These are phyloP conservation scores for Numenius phaeopus DNA, from an alignment of 2,797 vertebrate species.

Conservation along the genomic window DNA sequence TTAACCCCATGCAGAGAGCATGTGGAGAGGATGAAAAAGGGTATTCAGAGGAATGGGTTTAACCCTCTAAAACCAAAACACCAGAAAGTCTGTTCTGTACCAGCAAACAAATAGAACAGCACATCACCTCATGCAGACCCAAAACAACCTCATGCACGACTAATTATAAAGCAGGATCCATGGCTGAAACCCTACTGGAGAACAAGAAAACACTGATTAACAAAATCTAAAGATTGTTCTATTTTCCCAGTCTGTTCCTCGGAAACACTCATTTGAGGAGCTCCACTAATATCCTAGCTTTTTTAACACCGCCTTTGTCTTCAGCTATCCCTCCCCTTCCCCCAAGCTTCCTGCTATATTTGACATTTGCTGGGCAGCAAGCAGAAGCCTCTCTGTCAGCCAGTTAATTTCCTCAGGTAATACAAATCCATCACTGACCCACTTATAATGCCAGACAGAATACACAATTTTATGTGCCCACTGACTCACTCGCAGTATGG, in stretches of 20 bases:
- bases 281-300: neutral
- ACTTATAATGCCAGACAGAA: conserved; percentile 54
- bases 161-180: neutral
- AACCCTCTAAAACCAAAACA: neutral
- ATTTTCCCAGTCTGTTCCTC: neutral
- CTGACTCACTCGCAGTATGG: neutral
- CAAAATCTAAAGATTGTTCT: neutral
- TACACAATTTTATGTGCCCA: conserved; percentile 24
- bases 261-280: neutral
- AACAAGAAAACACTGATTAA: neutral
- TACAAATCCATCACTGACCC: conserved; percentile 59
- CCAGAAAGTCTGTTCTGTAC: neutral
- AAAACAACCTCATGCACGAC: neutral
- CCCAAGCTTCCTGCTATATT: conserved; percentile 37
- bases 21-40: neutral
- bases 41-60: neutral
- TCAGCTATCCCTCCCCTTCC: conserved; percentile 1
- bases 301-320: conserved; percentile 26
- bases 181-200: neutral
- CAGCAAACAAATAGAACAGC: neutral
- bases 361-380: conserved; percentile 52
- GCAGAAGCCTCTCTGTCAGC: conserved; percentile 11
- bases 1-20: neutral
- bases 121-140: neutral
- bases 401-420: conserved; percentile 68